Base-by-base conservation (phyloP, 2,797 vertebrate genomes). In the Sphenopsis melanotis region DNA sequence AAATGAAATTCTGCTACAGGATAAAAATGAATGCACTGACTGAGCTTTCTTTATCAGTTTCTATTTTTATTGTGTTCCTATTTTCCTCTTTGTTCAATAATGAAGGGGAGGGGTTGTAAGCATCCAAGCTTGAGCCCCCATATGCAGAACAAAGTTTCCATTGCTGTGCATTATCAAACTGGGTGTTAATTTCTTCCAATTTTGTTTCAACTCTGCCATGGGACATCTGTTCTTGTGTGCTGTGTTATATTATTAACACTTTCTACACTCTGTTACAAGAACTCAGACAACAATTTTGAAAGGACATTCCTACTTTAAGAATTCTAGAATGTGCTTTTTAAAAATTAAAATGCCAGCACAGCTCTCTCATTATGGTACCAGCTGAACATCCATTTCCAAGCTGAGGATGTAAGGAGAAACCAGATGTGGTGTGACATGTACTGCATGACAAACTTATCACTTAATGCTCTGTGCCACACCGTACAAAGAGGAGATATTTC, bases 181-280 rank as follows among this genome's bases (percentile, higher is more conserved):
- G 94, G 87, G 76, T 70, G 78, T 55, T 97, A 95, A 97, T 97
- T 97, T 96, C 95, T 88, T 97, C 93, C 92, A 94, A 89, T 93
- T 97, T 96, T 71, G 93, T 96, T 96, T 96, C 94, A 94, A 94
- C 94, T 97, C 97, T 97, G 94, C 94, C 96, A 95, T 8, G 52
- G 88, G 95, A 97, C 98, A 98, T 97, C 98, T 97, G 97, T 87
- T 97, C 96, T 87, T 57, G 59, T 87, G 71, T 61, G 32, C 87
- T 81, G 36, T 80, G 63, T 96, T 79, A 63, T 34, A 65, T 9
- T 17, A 90, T 91, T 97, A 93, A 95, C 81, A 75, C 85, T 97
- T 96, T 95, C 92, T 76, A 80, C n/a, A n/a, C 36, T 32, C 24
- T 49, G 39, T 46, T 57, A 89, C 30, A 24, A 53, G 72, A 96